phyloP scores from a whole-genome alignment of 2,113 vertebrate genomes.

The Micronycteris hirsuta region DNA sequence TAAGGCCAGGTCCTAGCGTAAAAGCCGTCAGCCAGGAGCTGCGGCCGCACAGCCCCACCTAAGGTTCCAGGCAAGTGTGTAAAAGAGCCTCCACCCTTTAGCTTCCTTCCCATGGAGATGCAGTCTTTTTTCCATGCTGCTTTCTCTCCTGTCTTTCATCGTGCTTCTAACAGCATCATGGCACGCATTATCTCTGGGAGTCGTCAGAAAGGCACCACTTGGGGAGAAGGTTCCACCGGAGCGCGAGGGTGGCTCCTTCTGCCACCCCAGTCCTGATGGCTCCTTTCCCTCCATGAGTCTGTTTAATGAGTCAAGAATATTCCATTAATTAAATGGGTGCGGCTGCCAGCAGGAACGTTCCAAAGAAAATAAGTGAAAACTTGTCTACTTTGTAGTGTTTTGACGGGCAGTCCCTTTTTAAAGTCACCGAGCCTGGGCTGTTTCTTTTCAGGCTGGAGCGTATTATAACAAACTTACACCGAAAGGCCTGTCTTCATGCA shows the following conservation, averaged over 20 bases:
- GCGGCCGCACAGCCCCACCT: not conserved
- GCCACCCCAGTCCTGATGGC: not conserved
- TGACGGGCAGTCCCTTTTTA: conserved; percentile 45
- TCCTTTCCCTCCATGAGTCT: conserved; percentile 49
- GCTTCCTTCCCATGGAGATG: not conserved
- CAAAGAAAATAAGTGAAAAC: conserved; percentile 72
- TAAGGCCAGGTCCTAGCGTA: not conserved
- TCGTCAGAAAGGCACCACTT: not conserved
- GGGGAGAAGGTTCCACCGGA: not conserved
- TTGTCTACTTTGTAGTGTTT: conserved; percentile 64
- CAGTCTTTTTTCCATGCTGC: not conserved
- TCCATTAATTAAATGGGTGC: conserved; percentile 60
- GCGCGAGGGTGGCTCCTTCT: not conserved
- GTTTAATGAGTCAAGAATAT: conserved; percentile 68
- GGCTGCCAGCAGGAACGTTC: conserved; percentile 51
- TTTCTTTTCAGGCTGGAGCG: conserved; percentile 28
- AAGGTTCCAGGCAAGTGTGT: not conserved
- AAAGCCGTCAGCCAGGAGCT: not conserved
- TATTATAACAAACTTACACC: not conserved
- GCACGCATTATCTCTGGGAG: not conserved
- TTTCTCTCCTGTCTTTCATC: not conserved
- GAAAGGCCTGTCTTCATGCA: conserved; percentile 14
- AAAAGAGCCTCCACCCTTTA: not conserved
- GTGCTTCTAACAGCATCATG: not conserved
- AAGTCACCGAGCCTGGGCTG: not conserved